These are phyloP conservation scores for Drosophila antonietae DNA, from an alignment of 2,888 invertebrate species.

Conservation along the genomic window DNA sequence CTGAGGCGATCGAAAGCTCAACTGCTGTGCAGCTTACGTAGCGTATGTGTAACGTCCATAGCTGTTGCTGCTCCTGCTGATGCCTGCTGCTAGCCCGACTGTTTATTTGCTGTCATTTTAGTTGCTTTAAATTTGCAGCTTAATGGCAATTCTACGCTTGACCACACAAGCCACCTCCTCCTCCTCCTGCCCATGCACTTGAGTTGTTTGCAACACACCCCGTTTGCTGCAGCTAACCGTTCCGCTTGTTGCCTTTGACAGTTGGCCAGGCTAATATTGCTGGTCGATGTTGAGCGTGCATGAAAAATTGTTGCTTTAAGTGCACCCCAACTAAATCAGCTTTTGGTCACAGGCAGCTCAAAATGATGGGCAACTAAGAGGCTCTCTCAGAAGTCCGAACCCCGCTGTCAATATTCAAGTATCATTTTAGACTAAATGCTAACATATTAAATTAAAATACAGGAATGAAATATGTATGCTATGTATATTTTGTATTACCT, in stretches of 20 bases:
- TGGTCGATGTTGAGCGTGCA: slow-evolving; percentile 27
- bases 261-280: slow-evolving; percentile 52
- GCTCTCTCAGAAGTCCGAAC: neutral
- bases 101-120: slow-evolving; percentile 73
- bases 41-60: slow-evolving; percentile 58
- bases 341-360: neutral
- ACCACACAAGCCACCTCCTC: slow-evolving; percentile 28
- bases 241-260: slow-evolving; percentile 64
- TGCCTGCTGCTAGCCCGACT: slow-evolving; percentile 23
- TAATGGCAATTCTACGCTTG: slow-evolving; percentile 73
- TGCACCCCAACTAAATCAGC: slow-evolving; percentile 18
- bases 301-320: slow-evolving; percentile 35
- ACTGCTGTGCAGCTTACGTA: slow-evolving; percentile 52
- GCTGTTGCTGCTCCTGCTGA: neutral
- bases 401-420: neutral
- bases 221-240: slow-evolving; percentile 36
- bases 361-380: slow-evolving; percentile 1
- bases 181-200: slow-evolving; percentile 30
- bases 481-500: neutral
- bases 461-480: too few relatives aligned
- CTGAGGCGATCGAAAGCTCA: slow-evolving; percentile 52
- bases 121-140: slow-evolving; percentile 79
- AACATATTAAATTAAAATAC: neutral
- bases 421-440: neutral
- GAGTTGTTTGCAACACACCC: slow-evolving; percentile 57